Evolutionary conservation across 2,113 vertebrate species (phyloP), one percentile per base, ranked within the genome.

Genomic region (Albula glossodonta): DNA sequence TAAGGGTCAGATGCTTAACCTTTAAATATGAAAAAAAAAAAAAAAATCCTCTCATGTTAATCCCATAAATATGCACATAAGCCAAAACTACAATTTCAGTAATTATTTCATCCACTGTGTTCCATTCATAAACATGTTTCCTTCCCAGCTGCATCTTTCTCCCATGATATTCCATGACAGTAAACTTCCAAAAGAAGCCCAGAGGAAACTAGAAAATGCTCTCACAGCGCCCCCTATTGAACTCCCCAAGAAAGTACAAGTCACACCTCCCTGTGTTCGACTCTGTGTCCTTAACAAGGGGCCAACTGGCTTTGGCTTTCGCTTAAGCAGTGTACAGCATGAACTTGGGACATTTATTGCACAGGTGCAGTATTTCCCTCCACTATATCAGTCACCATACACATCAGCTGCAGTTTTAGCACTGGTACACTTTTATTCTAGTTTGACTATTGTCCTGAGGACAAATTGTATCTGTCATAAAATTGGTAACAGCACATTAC

Each of bases 161-260:
- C 98, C 97, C 0, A 93, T 97, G 85, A 93, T 97, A 41, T 99
- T 97, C 90, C 91, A 93, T 84, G 95, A 96, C 63, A 91, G 95
- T 7, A 51, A 49, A 11, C 81, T 90, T 57, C 51, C 25, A 0
- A 86, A 91, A 51, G 87, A 83, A 53, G 82, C 87, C 15, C 83
- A 86, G n/a, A 80, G 92, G 60, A 66, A 15, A 50, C 87, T 25
- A 25, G 60, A 19, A 19, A 15, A 7, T 22, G 60, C 13, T 6
- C 60, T 63, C 17, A 84, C 83, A 70, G 49, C 31, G 5, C 82
- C 51, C 31, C 0, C 50, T 85, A 7, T 77, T 22, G 3, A 70
- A 86, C 84, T 48, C 17, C 10, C 66, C 66, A 83, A 85, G 48
- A 84, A 86, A 22, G 53, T 87, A 60, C 82, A 12, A 0, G 84